A percentile compares a stretch with the other conserved stretches of the same genome.
Evolutionary conservation across 1,140 invertebrate genomes (phyloP).

Genomic region (Euura lappo): DNA sequence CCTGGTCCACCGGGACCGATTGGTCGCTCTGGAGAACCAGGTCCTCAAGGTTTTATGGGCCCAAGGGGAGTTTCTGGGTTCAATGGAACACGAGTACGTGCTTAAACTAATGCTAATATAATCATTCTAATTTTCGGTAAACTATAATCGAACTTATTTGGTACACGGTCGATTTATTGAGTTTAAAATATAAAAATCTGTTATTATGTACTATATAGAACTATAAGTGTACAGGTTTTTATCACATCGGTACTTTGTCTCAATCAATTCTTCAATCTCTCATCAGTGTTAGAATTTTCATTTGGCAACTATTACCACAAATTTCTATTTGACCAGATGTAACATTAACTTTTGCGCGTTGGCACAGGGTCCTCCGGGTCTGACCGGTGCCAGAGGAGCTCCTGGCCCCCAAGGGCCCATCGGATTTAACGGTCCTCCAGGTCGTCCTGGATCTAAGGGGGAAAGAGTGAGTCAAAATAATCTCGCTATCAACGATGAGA

Average conservation of each 20-base stretch:
- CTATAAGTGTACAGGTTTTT: no score
- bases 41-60: conserved; percentile 40
- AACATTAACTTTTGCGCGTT: not conserved
- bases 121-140: no score
- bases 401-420: conserved; percentile 24
- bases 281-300: no score
- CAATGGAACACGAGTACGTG: conserved; percentile 21
- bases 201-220: no score
- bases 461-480: conserved; percentile 22
- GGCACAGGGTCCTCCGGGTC: conserved; percentile 24
- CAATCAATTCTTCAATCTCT: no score
- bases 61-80: conserved; percentile 43
- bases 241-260: no score
- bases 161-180: no score
- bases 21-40: conserved; percentile 42
- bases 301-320: no score
- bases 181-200: no score
- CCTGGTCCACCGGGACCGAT: conserved; percentile 42
- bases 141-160: no score
- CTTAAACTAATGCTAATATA: not conserved
- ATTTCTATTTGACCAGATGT: no score
- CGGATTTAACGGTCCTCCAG: conserved; percentile 33
- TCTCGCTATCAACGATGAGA: not conserved
- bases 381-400: conserved; percentile 31
- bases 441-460: conserved; percentile 35